Base-by-base conservation (phyloP, 1,140 invertebrate genomes). In the Dendroctonus ponderosae region DNA sequence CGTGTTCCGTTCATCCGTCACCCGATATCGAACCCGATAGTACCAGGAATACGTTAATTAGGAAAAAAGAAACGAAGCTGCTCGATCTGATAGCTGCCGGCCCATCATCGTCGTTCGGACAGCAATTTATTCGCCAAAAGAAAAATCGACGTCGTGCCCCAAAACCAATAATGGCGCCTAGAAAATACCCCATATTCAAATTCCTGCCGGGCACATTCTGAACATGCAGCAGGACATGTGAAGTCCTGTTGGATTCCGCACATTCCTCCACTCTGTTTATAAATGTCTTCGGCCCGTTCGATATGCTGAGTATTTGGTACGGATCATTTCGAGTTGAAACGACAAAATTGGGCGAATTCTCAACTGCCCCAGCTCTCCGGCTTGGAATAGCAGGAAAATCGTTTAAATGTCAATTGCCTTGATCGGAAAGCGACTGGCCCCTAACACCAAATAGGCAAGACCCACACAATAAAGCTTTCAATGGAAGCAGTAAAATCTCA, bases 31-130 rank as follows among this genome's bases (percentile, higher is more conserved):
- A 26, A 26, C 48, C 50, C 37, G 65, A 67, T 67, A 65, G 53
- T 56, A 59, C 54, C 65, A 51, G 57, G 57, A 67, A 67, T 67
- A 67, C 58, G 57, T 67, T 67, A 67, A 67, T 67, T 67, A 67
- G 65, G 48, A 61, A 67, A 67, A 67, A 67, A 66, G 14, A 40
- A 14, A 49, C 15, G 44, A 62, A 15, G 49, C 53, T 38, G 56
- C 56, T 9, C 42, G 11, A 58, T 58, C 56, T 58, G 56, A 58
- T 58, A 58, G 8, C 12, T 14, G 15, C 56, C 42, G 15, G 56
- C 40, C 2, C 11, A 15, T 46, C 43, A 11, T 46, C 43, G 12
- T 9, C 12, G 12, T 4, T 12, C 12, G 9, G 26, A 56, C 37
- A 40, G 4, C 15, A 51, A 12, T 51, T 51, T n/a, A 12, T 51